A percentile compares a stretch with the other conserved stretches of the same genome.
phyloP scores from a whole-genome alignment of 2,797 vertebrate species.

The Podarcis lilfordi region DNA sequence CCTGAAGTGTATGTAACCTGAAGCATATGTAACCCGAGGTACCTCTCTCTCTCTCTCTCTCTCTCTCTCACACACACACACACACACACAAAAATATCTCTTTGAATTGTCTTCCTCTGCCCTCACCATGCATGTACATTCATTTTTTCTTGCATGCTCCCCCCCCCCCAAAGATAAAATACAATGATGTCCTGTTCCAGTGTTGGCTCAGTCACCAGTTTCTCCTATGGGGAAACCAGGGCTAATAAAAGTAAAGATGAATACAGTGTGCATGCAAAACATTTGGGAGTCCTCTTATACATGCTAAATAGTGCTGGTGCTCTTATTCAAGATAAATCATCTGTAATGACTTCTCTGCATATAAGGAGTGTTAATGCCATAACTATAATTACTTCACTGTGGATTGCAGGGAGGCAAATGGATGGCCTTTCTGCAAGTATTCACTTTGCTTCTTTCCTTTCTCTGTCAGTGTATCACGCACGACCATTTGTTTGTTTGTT shows the following conservation, averaged over 20 bases:
- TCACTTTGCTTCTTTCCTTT: too few species aligned
- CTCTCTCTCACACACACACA: too few species aligned
- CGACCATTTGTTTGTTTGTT: too few species aligned
- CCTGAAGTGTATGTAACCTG: too few species aligned
- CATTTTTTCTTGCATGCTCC: too few species aligned
- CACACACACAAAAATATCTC: not conserved
- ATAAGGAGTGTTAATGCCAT: not conserved
- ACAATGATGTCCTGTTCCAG: not conserved
- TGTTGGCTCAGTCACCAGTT: fast-evolving
- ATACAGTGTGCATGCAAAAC: not conserved
- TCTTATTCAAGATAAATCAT: not conserved
- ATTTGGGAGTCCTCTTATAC: not conserved
- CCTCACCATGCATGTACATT: too few species aligned
- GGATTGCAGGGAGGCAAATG: not conserved
- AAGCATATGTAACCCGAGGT: too few species aligned
- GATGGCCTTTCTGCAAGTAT: not conserved
- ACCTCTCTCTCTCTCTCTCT: not conserved
- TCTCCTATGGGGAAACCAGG: not conserved
- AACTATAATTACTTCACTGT: not conserved
- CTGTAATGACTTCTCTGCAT: not conserved
- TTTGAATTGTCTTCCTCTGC: not conserved
- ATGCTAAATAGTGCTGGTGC: not conserved
- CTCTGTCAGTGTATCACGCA: too few species aligned
- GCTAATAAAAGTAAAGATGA: not conserved
- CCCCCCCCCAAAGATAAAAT: too few species aligned